Conservation (phyloP, 2,888 invertebrate genomes). For the Chalcis sispes region DNA sequence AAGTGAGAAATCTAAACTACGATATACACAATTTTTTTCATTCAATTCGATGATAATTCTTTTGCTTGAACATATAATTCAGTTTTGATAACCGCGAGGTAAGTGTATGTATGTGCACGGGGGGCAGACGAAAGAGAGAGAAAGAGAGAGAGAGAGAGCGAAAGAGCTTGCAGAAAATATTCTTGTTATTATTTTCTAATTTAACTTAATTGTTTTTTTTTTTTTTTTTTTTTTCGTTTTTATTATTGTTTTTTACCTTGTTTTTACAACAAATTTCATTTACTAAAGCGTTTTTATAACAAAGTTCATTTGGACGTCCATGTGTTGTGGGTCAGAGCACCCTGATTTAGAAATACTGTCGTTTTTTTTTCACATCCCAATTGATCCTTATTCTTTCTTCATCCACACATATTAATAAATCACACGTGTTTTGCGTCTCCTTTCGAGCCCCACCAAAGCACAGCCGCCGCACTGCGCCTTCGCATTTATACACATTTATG, state of each 20-base stretch:
- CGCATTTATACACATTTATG: conserved; percentile 15
- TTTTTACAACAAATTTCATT: conserved; percentile 62
- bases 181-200: conserved; percentile 36
- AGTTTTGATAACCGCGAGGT: conserved; percentile 59
- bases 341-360: conserved; percentile 64
- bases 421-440: conserved; percentile 51
- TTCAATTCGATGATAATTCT: conserved; percentile 24
- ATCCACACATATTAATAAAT: conserved; percentile 39
- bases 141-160: conserved; percentile 57
- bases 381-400: conserved; percentile 49
- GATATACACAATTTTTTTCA: conserved; percentile 24
- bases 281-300: conserved; percentile 52
- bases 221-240: conserved; percentile 48
- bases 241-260: conserved; percentile 52
- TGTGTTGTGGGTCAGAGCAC: conserved; percentile 77
- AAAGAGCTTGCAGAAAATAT: conserved; percentile 47
- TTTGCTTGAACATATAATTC: conserved; percentile 41
- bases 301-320: conserved; percentile 70
- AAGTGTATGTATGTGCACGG: conserved; percentile 56
- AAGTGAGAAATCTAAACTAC: conserved; percentile 50
- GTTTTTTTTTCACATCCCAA: conserved; percentile 52
- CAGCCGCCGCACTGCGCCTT: conserved; percentile 53
- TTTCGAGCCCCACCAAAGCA: conserved; percentile 57
- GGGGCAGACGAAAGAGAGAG: conserved; percentile 55
- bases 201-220: conserved; percentile 47